Conservation (phyloP, 2,797 vertebrate species). For the Hippoglossus hippoglossus region DNA sequence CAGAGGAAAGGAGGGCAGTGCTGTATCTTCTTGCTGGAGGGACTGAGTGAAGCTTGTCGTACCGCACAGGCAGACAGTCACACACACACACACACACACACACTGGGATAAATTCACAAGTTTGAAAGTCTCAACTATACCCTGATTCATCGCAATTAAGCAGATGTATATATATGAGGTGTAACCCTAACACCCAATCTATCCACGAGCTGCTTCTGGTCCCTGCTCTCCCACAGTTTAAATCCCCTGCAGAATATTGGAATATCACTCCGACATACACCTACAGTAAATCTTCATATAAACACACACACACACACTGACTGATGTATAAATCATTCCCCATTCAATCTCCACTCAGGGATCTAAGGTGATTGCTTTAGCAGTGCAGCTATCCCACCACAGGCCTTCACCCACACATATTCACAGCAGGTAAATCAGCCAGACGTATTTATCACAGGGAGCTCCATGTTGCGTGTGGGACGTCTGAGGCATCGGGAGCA, state of each 20-base stretch:
- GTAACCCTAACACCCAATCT: constrained; percentile 67
- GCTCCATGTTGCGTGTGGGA: constrained; percentile 37
- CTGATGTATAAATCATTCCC: constrained; percentile 58
- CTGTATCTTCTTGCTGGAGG: constrained; percentile 51
- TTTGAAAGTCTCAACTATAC: constrained; percentile 24
- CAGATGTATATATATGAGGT: constrained; percentile 60
- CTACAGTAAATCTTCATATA: constrained; percentile 56
- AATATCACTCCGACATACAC: constrained; percentile 52
- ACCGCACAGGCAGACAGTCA: constrained; percentile 29
- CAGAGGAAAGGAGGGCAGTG: constrained; percentile 57
- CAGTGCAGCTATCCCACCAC: constrained; percentile 50
- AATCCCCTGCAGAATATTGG: constrained; percentile 51
- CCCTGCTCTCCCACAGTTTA: constrained; percentile 51
- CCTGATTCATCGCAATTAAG: constrained; percentile 66
- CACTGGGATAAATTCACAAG: constrained; percentile 14
- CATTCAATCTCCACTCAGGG: constrained; percentile 47
- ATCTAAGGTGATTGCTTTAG: constrained; percentile 70
- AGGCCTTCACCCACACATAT: constrained; percentile 55
- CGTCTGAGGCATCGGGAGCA: constrained; percentile 11
- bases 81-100: not conserved
- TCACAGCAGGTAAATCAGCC: constrained; percentile 66
- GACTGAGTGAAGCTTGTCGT: constrained; percentile 17
- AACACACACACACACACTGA: constrained; percentile 15
- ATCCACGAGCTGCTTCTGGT: constrained; percentile 56
- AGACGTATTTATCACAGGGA: constrained; percentile 45